Base-by-base conservation (phyloP, 2,888 invertebrate genomes). In the Andrena dorsata region DNA sequence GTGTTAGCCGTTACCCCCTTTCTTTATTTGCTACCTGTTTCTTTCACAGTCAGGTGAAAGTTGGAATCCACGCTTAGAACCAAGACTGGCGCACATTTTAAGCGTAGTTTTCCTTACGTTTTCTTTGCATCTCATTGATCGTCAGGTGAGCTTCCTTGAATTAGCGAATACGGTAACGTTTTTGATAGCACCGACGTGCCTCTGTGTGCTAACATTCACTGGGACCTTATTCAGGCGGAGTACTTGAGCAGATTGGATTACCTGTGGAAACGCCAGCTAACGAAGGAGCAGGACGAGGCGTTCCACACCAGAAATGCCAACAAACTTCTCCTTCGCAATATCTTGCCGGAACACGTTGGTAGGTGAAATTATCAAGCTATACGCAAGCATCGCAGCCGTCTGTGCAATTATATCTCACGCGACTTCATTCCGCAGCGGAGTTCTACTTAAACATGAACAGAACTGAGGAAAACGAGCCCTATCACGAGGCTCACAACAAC, bases 281-380 rank as follows among this genome's bases (percentile, higher is more conserved):
- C 95, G 72, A 96, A 96, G 86, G 98, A 98, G 92, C 97, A 98
- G 93, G 96, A 97, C 85, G 97, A 98, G 93, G 98, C 98, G 0
- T 96, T 97, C 88, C 96, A 96, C n/a, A 97, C 97, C 93, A 96
- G 98, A 85, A 96, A 96, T 88, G 97, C 98, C 0, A 99, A 98
- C 93, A 97, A 97, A 90, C 96, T 98, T 94, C 95, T 99, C 51
- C 95, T 99, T 53, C 96, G 98, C 91, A 99, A 99, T 93, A 99
- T 99, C 91, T 95, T 99, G 53, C 99, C 99, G 0, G 96, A 96
- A 26, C 98, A 98, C 94, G 99, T 99, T 85, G 98, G 97, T 97
- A 76, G 28, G 92, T 86, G 64, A n/a, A 41, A n/a, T n/a, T 0
- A 23, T 63, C 8, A 8, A 56, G 3, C 51, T 28, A 61, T 2